Base-by-base conservation (phyloP, 1,140 invertebrate genomes). In the Ceratoteleas bidentatus region DNA sequence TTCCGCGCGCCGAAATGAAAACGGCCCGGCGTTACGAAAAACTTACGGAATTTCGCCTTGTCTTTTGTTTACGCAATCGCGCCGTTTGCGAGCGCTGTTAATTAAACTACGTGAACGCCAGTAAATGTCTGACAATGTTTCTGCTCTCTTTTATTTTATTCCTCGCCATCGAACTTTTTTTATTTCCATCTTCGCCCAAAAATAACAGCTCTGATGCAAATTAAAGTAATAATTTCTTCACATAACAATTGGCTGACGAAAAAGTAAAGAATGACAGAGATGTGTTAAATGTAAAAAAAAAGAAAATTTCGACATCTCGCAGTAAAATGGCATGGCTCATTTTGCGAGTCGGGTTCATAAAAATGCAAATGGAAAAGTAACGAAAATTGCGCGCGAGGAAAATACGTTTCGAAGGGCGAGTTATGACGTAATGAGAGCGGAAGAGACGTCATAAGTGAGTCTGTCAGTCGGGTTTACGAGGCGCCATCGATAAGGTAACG, bases 401-500 rank as follows among this genome's bases (percentile, higher is more conserved):
- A 43, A 43, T 10, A 43, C n/a, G 40, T 24, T 24, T 24, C 24
- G 24, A 24, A 24, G 24, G 24, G 24, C 24, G 47, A 32, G 50
- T 81, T 57, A 69, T 56, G 65, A 49, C 38, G 49, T 64, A 56
- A 64, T 73, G 56, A 62, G 50, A 5, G 43, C 52, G 34, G 58
- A 81, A 72, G 52, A 72, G 72, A 76, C 54, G 60, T 80, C 73
- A 65, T 74, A 83, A 84, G 79, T 76, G 75, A 61, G 66, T 56
- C 78, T 78, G 79, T 85, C 74, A 58, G 70, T 69, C 9, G 54
- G 54, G 61, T 86, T 88, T 88, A 88, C 65, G 76, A 73, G 60
- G 53, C 8, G 53, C 34, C 68, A 78, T 72, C 65, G 74, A 78
- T 80, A 76, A 81, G 79, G 80, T 66, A 69, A 81, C 64, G 70